Base-by-base conservation (phyloP, 2,113 vertebrate species). In the Burhinus bistriatus region DNA sequence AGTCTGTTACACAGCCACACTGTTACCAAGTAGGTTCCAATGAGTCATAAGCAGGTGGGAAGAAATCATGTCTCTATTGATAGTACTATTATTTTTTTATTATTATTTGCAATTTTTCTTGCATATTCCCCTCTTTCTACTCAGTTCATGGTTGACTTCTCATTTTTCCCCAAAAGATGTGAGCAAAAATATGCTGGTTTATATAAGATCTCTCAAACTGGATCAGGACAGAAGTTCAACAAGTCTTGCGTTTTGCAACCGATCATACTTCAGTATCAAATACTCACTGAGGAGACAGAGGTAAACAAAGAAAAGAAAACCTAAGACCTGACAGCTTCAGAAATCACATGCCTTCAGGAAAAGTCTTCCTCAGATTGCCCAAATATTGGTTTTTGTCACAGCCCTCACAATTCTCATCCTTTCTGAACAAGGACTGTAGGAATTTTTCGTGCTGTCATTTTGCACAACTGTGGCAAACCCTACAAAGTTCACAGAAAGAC, bases 31-130 rank as follows among this genome's bases (percentile, higher is more conserved):
- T 45, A 73, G 40, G 64, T 88, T 88, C 71, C 16, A 62, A 40
- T 95, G 87, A 96, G 62, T 95, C 90, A 96, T 34, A 40, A 27
- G 40, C 62, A 93, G 86, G 90, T 89, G 77, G 62, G 66, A 90
- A 94, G 91, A 92, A 96, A 85, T 65, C 61, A 83, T 57, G 27
- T 83, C 55, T 90, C 45, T 94, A 42, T 81, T 86, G 82, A 94
- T 54, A 88, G 32, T 9, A 66, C 34, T 68, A 82, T 42, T 87
- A 65, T 55, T 87, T 93, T 61, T 54, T 75, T 61, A 69, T 66
- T 81, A 90, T 78, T 93, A 82, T 89, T 93, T 93, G 59, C 34
- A 84, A 81, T 75, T 64, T 11, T 51, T 93, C 79, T 79, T 62
- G 34, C 47, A 51, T 57, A 76, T 54, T 26, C 15, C 36, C n/a